Percentiles rank a stretch among this genome's conserved stretches.
Conservation (phyloP, 2,797 vertebrate species). For the Lithobates pipiens region DNA sequence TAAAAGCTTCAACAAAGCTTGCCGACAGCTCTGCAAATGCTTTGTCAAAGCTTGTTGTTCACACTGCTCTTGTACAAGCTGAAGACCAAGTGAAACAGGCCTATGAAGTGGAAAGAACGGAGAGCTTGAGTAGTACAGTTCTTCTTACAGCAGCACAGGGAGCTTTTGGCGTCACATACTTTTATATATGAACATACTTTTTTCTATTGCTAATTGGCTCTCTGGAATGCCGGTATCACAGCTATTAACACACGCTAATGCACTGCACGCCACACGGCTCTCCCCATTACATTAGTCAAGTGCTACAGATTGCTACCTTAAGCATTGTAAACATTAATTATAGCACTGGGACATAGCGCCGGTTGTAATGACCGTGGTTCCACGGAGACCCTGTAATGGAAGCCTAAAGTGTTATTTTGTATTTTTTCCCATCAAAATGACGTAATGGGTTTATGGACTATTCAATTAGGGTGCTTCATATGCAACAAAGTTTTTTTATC, state of each 20-base stretch:
- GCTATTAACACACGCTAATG: not conserved
- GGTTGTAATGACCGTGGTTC: not conserved
- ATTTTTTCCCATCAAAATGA: constrained; percentile 27
- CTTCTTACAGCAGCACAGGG: not conserved
- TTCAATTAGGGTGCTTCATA: not conserved
- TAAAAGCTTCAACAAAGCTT: too few species aligned
- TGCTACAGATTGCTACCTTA: not conserved
- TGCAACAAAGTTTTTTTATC: not conserved
- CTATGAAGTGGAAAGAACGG: not conserved
- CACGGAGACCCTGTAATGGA: constrained; percentile 42
- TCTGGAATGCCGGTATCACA: not conserved
- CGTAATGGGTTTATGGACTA: not conserved
- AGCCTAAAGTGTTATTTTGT: constrained; percentile 13
- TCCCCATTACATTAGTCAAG: constrained; percentile 28
- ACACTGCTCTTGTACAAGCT: too few species aligned
- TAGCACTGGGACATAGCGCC: not conserved
- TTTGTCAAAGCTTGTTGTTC: too few species aligned
- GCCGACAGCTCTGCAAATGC: too few species aligned
- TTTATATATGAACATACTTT: not conserved
- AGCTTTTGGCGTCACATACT: not conserved
- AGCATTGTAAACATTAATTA: constrained; percentile 28
- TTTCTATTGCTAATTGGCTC: not conserved
- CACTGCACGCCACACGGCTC: not conserved
- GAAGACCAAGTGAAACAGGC: too few species aligned
- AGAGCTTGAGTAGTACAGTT: not conserved